These are phyloP conservation scores for Crossocerus cetratus DNA, from an alignment of 2,888 invertebrate species.

Conservation along the genomic window DNA sequence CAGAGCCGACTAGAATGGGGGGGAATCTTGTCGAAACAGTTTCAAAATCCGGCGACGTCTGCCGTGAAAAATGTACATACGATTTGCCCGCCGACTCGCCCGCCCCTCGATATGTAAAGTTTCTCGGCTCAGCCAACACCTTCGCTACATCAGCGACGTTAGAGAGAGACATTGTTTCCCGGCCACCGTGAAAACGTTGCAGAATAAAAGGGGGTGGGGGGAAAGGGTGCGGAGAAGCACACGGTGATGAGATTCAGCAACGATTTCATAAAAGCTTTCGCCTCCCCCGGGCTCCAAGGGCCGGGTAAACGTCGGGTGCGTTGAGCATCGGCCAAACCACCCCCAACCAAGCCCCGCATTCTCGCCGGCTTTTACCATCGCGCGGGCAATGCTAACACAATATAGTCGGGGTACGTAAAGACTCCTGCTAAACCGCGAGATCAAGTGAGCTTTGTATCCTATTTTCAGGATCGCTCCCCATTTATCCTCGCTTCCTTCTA, in stretches of 20 bases:
- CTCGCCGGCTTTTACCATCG: too few relatives aligned
- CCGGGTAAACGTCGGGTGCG: conserved; percentile 1
- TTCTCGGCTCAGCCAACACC: too few relatives aligned
- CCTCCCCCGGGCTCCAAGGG: conserved; percentile 11
- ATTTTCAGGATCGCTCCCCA: too few relatives aligned
- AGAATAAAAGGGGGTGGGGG: neutral
- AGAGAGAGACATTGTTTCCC: neutral
- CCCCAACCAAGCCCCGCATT: too few relatives aligned
- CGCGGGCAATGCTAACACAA: conserved; percentile 7
- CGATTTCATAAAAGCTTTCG: conserved; percentile 53
- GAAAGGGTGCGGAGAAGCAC: conserved; percentile 27
- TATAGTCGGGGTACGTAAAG: conserved; percentile 31
- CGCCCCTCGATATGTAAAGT: conserved; percentile 13
- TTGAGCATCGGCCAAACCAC: neutral
- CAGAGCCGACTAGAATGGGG: too few relatives aligned
- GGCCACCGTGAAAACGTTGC: conserved; percentile 39
- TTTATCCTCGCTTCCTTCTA: too few relatives aligned
- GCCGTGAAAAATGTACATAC: conserved; percentile 6
- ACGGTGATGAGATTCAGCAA: conserved; percentile 45
- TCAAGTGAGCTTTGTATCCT: too few relatives aligned
- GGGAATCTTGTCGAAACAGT: too few relatives aligned
- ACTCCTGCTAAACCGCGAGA: conserved; percentile 4
- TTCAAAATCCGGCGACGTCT: neutral
- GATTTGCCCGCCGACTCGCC: conserved; percentile 10
- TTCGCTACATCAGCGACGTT: neutral